phyloP scores from a whole-genome alignment of 2,797 vertebrate species.

The Chaenodraco wilsoni region DNA sequence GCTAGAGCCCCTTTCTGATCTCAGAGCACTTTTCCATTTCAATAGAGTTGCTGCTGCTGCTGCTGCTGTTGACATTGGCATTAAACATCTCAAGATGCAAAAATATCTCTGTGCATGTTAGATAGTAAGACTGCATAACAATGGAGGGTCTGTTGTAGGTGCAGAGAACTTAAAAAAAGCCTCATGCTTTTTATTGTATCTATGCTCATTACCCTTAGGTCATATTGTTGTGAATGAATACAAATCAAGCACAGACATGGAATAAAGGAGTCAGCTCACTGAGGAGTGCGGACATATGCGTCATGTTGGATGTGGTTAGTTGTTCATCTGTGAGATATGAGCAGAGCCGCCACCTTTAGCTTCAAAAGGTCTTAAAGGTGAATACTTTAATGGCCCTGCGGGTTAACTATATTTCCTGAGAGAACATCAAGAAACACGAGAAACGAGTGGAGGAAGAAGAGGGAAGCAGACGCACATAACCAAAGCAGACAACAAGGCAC shows the following conservation, averaged over 20 bases:
- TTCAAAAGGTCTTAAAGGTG: conserved; percentile 65
- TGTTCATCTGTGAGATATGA: conserved; percentile 75
- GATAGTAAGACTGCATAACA: conserved; percentile 32
- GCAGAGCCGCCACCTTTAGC: conserved; percentile 67
- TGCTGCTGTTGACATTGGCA: conserved; percentile 60
- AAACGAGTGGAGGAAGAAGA: conserved; percentile 39
- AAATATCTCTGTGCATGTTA: conserved; percentile 37
- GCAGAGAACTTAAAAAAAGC: neutral
- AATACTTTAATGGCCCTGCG: conserved; percentile 57
- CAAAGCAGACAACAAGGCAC: conserved; percentile 58
- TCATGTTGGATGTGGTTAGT: conserved; percentile 71
- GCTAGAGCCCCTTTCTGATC: conserved; percentile 64
- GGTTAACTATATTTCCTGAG: conserved; percentile 60
- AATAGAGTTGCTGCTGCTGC: conserved; percentile 52
- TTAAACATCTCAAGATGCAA: conserved; percentile 71
- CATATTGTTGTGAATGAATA: conserved; percentile 33
- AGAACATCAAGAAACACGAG: conserved; percentile 51
- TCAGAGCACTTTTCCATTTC: conserved; percentile 74
- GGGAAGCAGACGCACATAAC: conserved; percentile 62
- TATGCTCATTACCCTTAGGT: conserved; percentile 28
- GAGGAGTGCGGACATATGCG: conserved; percentile 61
- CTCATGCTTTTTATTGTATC: conserved; percentile 14
- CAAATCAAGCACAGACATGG: conserved; percentile 32
- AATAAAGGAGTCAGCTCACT: conserved; percentile 21
- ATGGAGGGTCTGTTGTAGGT: conserved; percentile 44